phyloP scores from a whole-genome alignment of 2,888 invertebrate genomes.

The Barypeithes pellucidus region DNA sequence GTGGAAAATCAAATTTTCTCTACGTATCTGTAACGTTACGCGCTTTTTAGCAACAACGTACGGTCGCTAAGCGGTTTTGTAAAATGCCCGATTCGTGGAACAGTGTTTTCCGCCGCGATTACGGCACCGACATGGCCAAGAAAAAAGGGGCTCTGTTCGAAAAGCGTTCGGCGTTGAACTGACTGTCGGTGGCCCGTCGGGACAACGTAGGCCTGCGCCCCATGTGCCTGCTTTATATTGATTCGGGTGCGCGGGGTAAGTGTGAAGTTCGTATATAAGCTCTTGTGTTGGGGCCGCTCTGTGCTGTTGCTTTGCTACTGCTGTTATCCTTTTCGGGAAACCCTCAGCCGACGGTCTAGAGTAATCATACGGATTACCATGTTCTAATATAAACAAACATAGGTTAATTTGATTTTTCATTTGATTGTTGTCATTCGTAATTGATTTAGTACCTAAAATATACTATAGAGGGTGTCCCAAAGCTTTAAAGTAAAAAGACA shows the following conservation, averaged over 20 bases:
- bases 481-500: too few relatives aligned
- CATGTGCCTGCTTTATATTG: conserved; percentile 69
- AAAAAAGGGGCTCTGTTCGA: conserved; percentile 57
- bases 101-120: conserved; percentile 32
- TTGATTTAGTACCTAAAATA: too few relatives aligned
- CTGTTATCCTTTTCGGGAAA: conserved; percentile 14
- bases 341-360: conserved; percentile 1
- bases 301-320: conserved; percentile 49
- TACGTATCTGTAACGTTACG: neutral
- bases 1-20: neutral
- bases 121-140: conserved; percentile 29
- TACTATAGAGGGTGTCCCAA: too few relatives aligned
- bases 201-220: conserved; percentile 71
- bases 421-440: too few relatives aligned
- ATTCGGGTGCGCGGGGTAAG: conserved; percentile 67
- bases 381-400: conserved; percentile 9
- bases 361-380: neutral
- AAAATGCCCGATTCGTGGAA: conserved; percentile 10
- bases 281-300: conserved; percentile 28
- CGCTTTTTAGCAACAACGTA: neutral
- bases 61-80: too few relatives aligned
- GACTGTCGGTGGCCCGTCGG: conserved; percentile 71
- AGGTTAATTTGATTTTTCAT: neutral
- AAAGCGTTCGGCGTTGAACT: conserved; percentile 74
- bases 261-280: conserved; percentile 48